These are phyloP conservation scores for Cettia cetti DNA, from an alignment of 2,113 vertebrate species.

Conservation along the genomic window DNA sequence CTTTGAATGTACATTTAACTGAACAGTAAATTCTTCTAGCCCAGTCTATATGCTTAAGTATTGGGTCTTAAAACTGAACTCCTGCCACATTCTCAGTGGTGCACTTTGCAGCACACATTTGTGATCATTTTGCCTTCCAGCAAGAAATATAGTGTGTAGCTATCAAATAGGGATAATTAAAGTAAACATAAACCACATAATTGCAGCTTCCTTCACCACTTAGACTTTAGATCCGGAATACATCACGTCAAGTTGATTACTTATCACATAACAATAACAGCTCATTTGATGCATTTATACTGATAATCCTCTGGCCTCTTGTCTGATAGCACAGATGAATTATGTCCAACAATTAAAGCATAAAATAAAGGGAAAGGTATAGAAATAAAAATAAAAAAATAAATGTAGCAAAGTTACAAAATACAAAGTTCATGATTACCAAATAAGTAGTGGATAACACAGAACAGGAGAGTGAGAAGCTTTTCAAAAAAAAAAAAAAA, in stretches of 20 bases:
- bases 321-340: background rate
- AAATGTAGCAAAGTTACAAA: background rate
- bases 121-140: background rate
- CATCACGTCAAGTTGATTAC: background rate
- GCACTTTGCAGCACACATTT: background rate
- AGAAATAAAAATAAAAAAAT: background rate
- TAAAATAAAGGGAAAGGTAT: background rate
- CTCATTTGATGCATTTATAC: background rate
- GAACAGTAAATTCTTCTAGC: background rate
- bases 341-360: background rate
- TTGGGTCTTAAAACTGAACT: conserved; percentile 1
- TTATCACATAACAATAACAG: background rate
- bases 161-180: conserved; percentile 7
- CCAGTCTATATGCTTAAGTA: background rate
- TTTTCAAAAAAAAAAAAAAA: background rate
- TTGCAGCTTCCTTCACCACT: background rate
- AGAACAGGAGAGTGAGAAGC: background rate
- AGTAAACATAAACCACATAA: conserved; percentile 6
- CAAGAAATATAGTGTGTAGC: background rate
- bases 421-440: background rate
- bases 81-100: background rate
- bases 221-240: background rate
- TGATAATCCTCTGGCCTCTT: background rate
- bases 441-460: background rate
- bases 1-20: background rate